Base-by-base conservation (phyloP, 2,113 vertebrate species). In the Pseudonaja textilis region DNA sequence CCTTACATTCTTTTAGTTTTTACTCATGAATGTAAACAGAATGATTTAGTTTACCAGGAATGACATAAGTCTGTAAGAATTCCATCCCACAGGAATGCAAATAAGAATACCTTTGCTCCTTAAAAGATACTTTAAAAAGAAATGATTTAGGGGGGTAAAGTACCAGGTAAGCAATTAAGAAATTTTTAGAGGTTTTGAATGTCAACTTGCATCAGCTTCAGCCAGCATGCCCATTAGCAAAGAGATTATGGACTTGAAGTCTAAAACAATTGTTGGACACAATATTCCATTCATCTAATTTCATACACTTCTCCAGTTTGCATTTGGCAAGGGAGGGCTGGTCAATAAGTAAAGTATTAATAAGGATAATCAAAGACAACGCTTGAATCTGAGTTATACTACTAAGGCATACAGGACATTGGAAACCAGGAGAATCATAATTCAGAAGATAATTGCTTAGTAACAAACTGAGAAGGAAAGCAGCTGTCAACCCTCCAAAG, bases 81-180 rank as follows among this genome's bases (percentile, higher is more conserved):
- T 86, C 90, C 85, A 25, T 89, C 86, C 81, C 16, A 91, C 81
- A 89, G 61, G 93, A 92, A 85, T 47, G 10, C 16, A n/a, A 93
- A 39, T 54, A 91, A 42, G 59, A 0, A 39, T n/a, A 87, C 57
- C 26, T 89, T 29, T 59, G 1, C 2, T 0, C 0, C 52, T 93
- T 42, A 85, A 56, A 85, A 85, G 54, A 42, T 6, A 45, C 45
- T 56, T 42, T 9, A 91, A 57, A 85, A 85, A 6, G 6, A 45
- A 69, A 50, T 34, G 87, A 54, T 8, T 88, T 34, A 10, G 18
- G n/a, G n/a, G 50, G 16, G 14, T n/a, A 88, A 55, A 59, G 34
- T 23, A 59, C 11, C 69, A 3, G 55, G 45, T 87, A 52, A 26
- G 29, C 47, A 54, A 52, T 29, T 52, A 25, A 54, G 47, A 54